Conservation (phyloP, 2,113 vertebrate species). For the Serilophus lunatus region DNA sequence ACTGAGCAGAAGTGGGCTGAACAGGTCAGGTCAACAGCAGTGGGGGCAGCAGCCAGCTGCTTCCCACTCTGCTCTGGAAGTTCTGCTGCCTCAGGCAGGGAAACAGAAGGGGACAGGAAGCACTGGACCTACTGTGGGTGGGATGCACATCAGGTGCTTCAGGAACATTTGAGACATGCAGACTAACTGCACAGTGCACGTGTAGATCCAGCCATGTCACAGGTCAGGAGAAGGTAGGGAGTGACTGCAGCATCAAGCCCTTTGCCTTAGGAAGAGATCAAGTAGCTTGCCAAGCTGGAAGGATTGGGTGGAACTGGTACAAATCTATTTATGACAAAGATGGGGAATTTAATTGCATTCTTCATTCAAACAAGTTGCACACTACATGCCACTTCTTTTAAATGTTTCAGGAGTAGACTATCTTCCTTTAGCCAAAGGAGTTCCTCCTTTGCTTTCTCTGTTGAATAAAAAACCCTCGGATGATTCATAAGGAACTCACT, state of each 20-base stretch:
- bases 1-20: not conserved
- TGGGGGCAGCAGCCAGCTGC: not conserved
- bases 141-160: not conserved
- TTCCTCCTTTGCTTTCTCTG: not conserved
- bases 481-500: not conserved
- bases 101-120: not conserved
- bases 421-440: not conserved
- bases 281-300: not conserved
- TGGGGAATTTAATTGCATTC: not conserved
- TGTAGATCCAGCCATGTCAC: not conserved
- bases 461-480: not conserved
- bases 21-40: not conserved
- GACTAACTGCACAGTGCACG: not conserved
- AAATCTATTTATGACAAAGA: conserved; percentile 1
- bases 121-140: rapidly evolving
- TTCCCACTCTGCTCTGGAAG: not conserved
- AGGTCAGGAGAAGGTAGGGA: not conserved
- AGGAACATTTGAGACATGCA: not conserved
- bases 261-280: not conserved
- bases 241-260: not conserved
- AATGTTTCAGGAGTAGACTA: not conserved
- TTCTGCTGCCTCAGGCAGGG: not conserved
- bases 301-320: not conserved
- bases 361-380: not conserved
- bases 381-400: not conserved